Base-by-base conservation (phyloP, 2,113 vertebrate genomes). In the Carassius carassius region DNA sequence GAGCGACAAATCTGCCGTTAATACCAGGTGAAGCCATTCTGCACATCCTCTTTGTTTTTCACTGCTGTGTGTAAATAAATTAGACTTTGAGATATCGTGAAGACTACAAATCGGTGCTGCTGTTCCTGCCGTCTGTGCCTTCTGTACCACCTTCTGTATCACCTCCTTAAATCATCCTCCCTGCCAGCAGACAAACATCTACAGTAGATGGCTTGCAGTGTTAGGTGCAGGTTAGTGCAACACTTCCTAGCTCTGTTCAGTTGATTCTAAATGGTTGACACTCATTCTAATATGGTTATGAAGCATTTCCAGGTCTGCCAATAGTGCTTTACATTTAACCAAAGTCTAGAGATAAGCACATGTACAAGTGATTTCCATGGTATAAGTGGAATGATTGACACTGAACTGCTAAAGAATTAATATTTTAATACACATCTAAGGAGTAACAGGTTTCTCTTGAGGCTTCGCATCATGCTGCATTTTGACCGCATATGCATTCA, bases 61-160 rank as follows among this genome's bases (percentile, higher is more conserved):
- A 5, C 32, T 29, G 49, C 74, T 29, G 47, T 56, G 25, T 29
- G 25, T 29, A 77, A 56, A 77, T 32, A 77, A 77, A 77, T 75
- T 7, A 25, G 41, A 75, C 44, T 5, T 37, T 49, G 74, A 54
- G 49, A 77, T 51, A 56, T 19, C 9, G 49, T 12, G 49, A 77
- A 56, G 74, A 77, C 25, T 29, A 35, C 47, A 77, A 56, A 77
- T 54, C 16, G 5, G 14, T 0, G 8, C 74, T 77, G 23, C 14
- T 77, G 49, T 77, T 70, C 21, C 77, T 77, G 88, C 49, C 35
- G 32, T 35, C 69, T 32, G 74, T 76, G 49, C 37, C 70, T 73
- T 73, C 37, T 70, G 67, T 41, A 37, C 13, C 44, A 75, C 41
- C 41, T 74, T 49, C 72, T 51, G 44, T 19, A 17, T 32, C 25